Base-by-base conservation (phyloP, 2,797 vertebrate species). In the Periophthalmus magnuspinnatus region DNA sequence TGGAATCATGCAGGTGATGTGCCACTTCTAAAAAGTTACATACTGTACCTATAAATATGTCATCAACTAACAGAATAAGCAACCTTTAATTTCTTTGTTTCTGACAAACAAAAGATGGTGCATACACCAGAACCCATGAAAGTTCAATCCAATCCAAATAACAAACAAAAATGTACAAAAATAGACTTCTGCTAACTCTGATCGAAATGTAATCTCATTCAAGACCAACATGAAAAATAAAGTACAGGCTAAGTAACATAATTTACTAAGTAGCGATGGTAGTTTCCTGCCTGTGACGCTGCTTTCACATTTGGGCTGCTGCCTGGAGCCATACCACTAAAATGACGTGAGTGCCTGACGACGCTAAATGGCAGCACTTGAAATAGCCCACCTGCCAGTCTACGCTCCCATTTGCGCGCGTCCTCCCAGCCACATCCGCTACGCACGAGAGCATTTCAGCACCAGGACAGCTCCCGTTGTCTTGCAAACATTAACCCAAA, bases 331-430 rank as follows among this genome's bases (percentile, higher is more conserved):
- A 75, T 79, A 19, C 78, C 78, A 78, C 58, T 62, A 10, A 84
- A 54, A 73, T 92, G 90, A 93, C 92, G 90, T 86, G 83, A 74
- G 80, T 61, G 78, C n/a, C 68, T 86, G 85, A 84, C 78, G 87
- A 88, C 57, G 86, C 78, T 86, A 84, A 89, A 90, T 85, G 88
- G 84, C 89, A 87, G 82, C 84, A 77, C 86, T 88, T 90, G 84
- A 89, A 91, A 91, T 84, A 91, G 81, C 74, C 72, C 68, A 82
- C 86, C 86, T 85, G 85, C 64, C 81, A 71, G 62, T 50, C 79
- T 48, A 68, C 82, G 57, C 84, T 45, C 64, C 68, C 88, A 83
- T 79, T 84, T 14, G 67, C 81, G 68, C 75, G 74, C 75, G 52
- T 76, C 58, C 55, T 32, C 54, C 73, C 66, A 45, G 74, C 70